Evolutionary conservation across 2,797 vertebrate species (phyloP).

Genomic region (Enteromius argenteus): DNA sequence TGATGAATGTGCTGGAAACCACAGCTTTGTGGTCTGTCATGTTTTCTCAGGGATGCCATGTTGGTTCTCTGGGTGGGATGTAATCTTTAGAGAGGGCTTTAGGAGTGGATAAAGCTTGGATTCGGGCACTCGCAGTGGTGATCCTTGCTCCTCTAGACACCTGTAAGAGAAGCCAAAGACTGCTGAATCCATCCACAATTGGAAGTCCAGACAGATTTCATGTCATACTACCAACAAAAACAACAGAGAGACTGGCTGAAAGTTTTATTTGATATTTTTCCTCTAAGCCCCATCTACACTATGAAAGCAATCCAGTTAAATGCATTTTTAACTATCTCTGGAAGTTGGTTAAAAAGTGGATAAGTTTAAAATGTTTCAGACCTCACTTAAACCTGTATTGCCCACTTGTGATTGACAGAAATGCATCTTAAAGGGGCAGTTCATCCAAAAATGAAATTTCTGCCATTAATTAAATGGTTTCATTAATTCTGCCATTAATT

Average conservation of each 20-base stretch:
- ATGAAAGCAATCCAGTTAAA: background rate
- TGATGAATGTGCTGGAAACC: conserved; percentile 3
- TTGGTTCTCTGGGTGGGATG: conserved; percentile 61
- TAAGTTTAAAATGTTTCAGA: background rate
- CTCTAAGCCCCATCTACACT: background rate
- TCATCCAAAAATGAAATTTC: no score
- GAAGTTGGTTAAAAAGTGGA: background rate
- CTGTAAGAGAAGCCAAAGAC: conserved; percentile 62
- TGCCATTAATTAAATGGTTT: no score
- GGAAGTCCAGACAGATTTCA: background rate
- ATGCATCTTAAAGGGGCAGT: background rate
- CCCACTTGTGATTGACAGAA: background rate
- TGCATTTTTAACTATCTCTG: background rate
- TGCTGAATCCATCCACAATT: background rate
- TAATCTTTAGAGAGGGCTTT: conserved; percentile 72
- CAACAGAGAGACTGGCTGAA: background rate
- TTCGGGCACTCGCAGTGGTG: conserved; percentile 66
- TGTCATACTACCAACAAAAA: background rate
- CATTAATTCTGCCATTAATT: no score
- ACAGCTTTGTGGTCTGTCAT: conserved; percentile 21
- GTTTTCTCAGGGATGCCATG: conserved; percentile 67
- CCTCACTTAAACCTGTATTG: background rate
- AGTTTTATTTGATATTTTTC: background rate
- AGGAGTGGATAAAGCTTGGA: conserved; percentile 71
- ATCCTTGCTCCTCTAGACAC: conserved; percentile 69